Conservation (phyloP, 2,888 invertebrate species). For the Lepidonotus clava region DNA sequence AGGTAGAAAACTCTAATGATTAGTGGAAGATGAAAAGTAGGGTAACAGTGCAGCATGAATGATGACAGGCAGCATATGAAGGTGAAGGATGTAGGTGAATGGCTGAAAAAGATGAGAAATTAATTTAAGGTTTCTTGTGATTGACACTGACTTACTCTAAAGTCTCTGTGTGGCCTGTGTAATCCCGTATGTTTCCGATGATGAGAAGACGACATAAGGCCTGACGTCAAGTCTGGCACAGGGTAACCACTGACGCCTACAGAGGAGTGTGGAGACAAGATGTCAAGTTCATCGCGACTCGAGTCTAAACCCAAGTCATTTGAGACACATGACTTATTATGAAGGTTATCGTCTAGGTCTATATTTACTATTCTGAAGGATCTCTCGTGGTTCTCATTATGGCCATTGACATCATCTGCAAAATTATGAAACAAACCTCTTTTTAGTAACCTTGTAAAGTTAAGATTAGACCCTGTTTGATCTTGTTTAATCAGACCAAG, state of each 20-base stretch:
- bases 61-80: neutral
- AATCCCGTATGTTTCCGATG: neutral
- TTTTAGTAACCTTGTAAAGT: neutral
- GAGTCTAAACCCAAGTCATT: neutral
- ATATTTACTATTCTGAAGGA: neutral
- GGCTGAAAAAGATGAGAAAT: neutral
- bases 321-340: neutral
- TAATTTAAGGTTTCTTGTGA: neutral
- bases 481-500: too few relatives aligned
- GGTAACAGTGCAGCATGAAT: neutral
- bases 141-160: conserved; percentile 22
- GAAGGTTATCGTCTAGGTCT: neutral
- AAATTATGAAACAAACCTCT: neutral
- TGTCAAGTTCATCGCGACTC: neutral
- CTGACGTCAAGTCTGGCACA: neutral
- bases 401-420: neutral
- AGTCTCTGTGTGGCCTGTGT: neutral
- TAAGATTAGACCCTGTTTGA: too few relatives aligned
- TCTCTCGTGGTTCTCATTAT: neutral
- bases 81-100: neutral
- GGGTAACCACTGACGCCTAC: neutral
- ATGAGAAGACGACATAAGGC: neutral
- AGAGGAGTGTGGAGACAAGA: conserved; percentile 6
- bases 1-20: neutral
- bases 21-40: neutral